Evolutionary conservation across 2,797 vertebrate species (phyloP).

Genomic region (Fistularia commersonii): DNA sequence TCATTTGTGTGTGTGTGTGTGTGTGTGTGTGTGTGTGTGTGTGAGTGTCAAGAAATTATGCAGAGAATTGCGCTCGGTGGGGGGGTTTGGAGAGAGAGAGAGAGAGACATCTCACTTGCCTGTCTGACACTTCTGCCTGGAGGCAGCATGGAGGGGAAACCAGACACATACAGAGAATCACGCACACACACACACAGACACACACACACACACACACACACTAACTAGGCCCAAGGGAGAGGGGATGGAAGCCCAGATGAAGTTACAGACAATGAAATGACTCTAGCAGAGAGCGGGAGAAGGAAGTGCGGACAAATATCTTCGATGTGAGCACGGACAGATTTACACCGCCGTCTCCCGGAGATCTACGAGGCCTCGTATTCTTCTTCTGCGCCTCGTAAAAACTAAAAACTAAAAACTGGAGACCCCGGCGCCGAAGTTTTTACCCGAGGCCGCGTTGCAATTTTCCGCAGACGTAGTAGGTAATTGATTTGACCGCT

Average conservation of each 20-base stretch:
- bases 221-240: slow-evolving; percentile 42
- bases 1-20: slow-evolving; percentile 11
- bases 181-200: slow-evolving; percentile 9
- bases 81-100: no score
- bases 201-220: slow-evolving; percentile 8
- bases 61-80: slow-evolving; percentile 27
- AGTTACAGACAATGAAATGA: slow-evolving; percentile 31
- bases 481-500: no score
- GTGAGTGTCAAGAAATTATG: slow-evolving; percentile 30
- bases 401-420: no score
- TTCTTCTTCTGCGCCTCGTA: no score
- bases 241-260: slow-evolving; percentile 25
- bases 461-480: no score
- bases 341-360: background rate
- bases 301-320: slow-evolving; percentile 27
- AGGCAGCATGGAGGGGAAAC: slow-evolving; percentile 42
- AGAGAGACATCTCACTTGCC: slow-evolving; percentile 49
- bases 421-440: no score
- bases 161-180: slow-evolving; percentile 10
- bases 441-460: no score
- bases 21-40: slow-evolving; percentile 19
- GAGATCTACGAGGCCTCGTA: no score
- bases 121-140: slow-evolving; percentile 52
- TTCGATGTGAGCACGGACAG: slow-evolving; percentile 3
- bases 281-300: slow-evolving; percentile 18